A percentile compares a stretch with the other conserved stretches of the same genome.
Evolutionary conservation across 1,140 invertebrate genomes (phyloP).

Genomic region (Hyles vespertilio): DNA sequence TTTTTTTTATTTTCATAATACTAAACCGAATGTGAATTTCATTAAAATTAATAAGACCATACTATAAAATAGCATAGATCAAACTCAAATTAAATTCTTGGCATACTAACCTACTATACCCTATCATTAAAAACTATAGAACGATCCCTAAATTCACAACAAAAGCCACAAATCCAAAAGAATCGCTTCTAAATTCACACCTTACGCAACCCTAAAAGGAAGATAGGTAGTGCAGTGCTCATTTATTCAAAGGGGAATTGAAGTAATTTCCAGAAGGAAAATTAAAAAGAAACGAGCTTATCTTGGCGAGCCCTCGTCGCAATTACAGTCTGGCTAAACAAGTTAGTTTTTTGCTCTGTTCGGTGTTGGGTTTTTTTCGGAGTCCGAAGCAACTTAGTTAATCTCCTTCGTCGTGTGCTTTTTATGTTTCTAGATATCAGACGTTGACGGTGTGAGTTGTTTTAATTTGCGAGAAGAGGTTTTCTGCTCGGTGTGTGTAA

Average conservation of each 20-base stretch:
- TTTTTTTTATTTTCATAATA: too few relatives aligned
- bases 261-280: constrained; percentile 53
- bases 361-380: constrained; percentile 10
- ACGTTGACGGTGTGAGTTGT: background rate
- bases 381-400: constrained; percentile 1
- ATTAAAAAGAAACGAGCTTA: constrained; percentile 62
- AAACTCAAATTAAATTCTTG: too few relatives aligned
- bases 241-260: constrained; percentile 55
- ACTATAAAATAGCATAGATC: too few relatives aligned
- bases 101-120: too few relatives aligned
- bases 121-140: too few relatives aligned
- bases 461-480: background rate
- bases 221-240: constrained; percentile 45
- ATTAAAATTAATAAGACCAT: too few relatives aligned
- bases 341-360: constrained; percentile 35
- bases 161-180: too few relatives aligned
- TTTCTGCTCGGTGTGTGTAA: background rate
- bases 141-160: too few relatives aligned
- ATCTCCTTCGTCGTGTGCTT: background rate
- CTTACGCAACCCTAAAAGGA: constrained; percentile 24
- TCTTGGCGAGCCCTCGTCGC: constrained; percentile 43
- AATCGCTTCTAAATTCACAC: too few relatives aligned
- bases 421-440: background rate
- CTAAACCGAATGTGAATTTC: too few relatives aligned
- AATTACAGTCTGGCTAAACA: constrained; percentile 47